Conservation (phyloP, 2,113 vertebrate species). For the Marmota monax region DNA sequence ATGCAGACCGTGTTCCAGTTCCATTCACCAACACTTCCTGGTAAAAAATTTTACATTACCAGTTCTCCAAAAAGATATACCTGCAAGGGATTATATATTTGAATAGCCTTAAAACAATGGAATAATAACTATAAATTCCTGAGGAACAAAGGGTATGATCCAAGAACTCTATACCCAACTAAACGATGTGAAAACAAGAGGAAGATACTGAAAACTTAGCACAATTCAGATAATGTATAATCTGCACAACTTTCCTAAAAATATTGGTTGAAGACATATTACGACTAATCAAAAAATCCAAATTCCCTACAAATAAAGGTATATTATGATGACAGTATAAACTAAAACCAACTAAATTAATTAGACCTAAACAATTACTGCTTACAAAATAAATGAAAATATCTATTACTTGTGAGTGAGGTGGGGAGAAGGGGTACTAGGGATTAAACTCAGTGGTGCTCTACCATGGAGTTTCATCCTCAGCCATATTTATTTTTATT, state of each 20-base stretch:
- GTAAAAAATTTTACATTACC: neutral
- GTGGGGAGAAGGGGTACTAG: too few species aligned
- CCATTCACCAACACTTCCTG: neutral
- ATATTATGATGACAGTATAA: neutral
- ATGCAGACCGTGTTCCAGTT: neutral
- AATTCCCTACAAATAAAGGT: constrained; percentile 3
- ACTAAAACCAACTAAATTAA: neutral
- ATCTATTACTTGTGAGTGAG: too few species aligned
- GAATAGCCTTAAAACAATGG: neutral
- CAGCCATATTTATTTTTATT: neutral
- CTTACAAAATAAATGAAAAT: constrained; percentile 31
- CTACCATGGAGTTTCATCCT: too few species aligned
- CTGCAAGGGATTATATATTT: neutral
- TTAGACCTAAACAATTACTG: neutral
- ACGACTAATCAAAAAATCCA: neutral
- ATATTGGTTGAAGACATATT: neutral
- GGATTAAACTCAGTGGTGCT: too few species aligned
- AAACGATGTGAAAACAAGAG: neutral
- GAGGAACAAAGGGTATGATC: neutral
- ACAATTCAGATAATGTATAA: neutral
- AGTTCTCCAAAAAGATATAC: neutral
- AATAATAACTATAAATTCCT: neutral
- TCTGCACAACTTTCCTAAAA: neutral
- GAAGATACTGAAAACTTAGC: neutral
- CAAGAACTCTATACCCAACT: neutral